These are phyloP conservation scores for Leptinotarsa undecemlineata DNA, from an alignment of 1,140 invertebrate genomes.

Conservation along the genomic window DNA sequence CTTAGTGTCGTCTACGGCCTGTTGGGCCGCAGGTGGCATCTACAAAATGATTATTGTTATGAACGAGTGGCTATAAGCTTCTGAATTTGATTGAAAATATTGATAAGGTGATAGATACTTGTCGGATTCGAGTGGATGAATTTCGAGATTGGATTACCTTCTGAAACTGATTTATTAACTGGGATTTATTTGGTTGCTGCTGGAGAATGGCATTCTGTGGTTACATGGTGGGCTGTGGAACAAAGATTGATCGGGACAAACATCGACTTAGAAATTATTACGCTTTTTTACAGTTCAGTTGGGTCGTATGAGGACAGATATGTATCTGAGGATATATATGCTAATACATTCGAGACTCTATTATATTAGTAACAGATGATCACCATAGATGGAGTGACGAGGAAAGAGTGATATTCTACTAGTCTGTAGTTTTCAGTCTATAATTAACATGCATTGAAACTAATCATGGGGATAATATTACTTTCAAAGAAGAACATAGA, in stretches of 20 bases:
- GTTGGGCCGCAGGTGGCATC: conserved; percentile 13
- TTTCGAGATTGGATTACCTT: conserved; percentile 11
- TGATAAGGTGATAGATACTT: conserved; percentile 26
- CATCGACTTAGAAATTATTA: conserved; percentile 1
- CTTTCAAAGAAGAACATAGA: too few species aligned
- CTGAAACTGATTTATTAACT: conserved; percentile 26
- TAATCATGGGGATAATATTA: too few species aligned
- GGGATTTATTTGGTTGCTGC: neutral
- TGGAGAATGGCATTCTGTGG: neutral
- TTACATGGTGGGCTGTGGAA: neutral
- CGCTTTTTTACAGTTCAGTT: neutral
- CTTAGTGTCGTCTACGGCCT: neutral
- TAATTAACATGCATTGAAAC: too few species aligned
- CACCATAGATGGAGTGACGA: too few species aligned
- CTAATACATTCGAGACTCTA: too few species aligned
- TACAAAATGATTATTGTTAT: conserved; percentile 13
- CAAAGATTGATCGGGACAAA: conserved; percentile 12
- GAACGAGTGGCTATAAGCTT: conserved; percentile 24
- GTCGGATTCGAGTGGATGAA: conserved; percentile 17
- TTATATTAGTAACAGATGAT: too few species aligned
- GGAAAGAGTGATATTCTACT: too few species aligned
- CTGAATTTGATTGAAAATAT: conserved; percentile 21
- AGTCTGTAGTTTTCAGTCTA: too few species aligned
- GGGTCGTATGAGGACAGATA: too few species aligned
- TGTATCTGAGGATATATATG: too few species aligned